These are phyloP conservation scores for Hirtodrosophila duncani DNA, from an alignment of 2,888 invertebrate species.

Conservation along the genomic window DNA sequence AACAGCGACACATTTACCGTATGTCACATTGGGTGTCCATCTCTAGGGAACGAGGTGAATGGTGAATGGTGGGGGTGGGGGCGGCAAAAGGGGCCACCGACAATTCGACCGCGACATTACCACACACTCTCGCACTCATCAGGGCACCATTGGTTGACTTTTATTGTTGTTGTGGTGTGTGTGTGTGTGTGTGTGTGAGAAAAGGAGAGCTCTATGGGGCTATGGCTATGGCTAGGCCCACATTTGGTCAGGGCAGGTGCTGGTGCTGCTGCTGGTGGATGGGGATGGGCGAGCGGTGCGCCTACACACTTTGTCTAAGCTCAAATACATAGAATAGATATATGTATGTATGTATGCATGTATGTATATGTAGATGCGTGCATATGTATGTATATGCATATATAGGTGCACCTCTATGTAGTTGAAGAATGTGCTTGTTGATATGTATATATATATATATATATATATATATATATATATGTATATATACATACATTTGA, in stretches of 20 bases:
- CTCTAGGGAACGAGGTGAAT: background rate
- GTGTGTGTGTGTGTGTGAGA: slow-evolving; percentile 44
- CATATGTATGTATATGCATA: background rate
- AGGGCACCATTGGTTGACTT: slow-evolving; percentile 41
- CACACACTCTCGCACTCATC: slow-evolving; percentile 44
- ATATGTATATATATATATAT: background rate
- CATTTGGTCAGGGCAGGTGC: no score
- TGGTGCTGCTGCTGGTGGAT: no score
- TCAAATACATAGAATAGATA: no score
- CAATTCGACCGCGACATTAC: slow-evolving; percentile 33
- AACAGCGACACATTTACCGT: slow-evolving; percentile 36
- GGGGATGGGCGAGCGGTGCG: no score
- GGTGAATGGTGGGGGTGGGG: background rate
- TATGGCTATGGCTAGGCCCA: background rate
- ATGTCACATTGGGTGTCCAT: slow-evolving; percentile 25
- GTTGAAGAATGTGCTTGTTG: background rate
- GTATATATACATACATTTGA: background rate
- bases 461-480: background rate
- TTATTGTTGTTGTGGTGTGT: slow-evolving; percentile 5
- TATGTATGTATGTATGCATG: no score
- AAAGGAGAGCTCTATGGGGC: slow-evolving; percentile 44
- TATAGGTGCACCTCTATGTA: background rate
- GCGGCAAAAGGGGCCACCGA: slow-evolving; percentile 14
- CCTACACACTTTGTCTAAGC: no score
- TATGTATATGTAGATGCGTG: background rate